Evolutionary conservation across 1,140 invertebrate genomes (phyloP), one percentile per base, ranked within the genome.

Genomic region (Drosophila ambigua): DNA sequence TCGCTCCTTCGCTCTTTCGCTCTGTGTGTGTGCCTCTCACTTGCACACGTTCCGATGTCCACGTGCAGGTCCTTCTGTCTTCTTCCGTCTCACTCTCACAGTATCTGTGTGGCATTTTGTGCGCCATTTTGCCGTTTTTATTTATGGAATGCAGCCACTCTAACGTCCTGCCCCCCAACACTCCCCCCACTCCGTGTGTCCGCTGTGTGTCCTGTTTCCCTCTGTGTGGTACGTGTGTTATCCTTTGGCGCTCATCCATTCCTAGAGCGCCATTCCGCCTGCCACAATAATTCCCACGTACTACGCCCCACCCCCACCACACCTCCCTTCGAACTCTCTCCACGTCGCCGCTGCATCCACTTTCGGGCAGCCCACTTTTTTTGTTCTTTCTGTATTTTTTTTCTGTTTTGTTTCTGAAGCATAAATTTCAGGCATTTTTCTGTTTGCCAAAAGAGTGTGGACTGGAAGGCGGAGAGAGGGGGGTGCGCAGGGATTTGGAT

Each of bases 111-210:
- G 77, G 77, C 66, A 80, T 85, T 85, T 72, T 87, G 82, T 78
- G 81, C 81, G 81, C 82, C 81, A 85, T 85, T 85, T 83, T 83
- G 80, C 80, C 80, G 67, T 84, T 83, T 83, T 85, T 85, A 85
- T 85, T 85, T 85, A 85, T 85, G 81, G 81, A 85, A 85, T 85
- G 81, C 81, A 84, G 81, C 81, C 81, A 85, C 81, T 85, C 68
- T 63, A 59, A 55, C 65, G 64, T 58, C 50, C 26, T 52, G 23
- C 52, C 62, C 13, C 16, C 16, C 16, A n/a, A n/a, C n/a, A n/a
- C 16, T 1, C 41, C 16, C 31, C 23, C 28, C 44, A n/a, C 20
- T n/a, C 31, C 15, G 9, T 26, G 15, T 11, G 28, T 16, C 74
- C 31, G 7, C 50, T 26, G 67, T 26, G 64, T 50, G 58, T 51